Evolutionary conservation across 37 sponge, comb jelly and placozoan genomes (phyloP).

Genomic region (Petrosia ficiformis): DNA sequence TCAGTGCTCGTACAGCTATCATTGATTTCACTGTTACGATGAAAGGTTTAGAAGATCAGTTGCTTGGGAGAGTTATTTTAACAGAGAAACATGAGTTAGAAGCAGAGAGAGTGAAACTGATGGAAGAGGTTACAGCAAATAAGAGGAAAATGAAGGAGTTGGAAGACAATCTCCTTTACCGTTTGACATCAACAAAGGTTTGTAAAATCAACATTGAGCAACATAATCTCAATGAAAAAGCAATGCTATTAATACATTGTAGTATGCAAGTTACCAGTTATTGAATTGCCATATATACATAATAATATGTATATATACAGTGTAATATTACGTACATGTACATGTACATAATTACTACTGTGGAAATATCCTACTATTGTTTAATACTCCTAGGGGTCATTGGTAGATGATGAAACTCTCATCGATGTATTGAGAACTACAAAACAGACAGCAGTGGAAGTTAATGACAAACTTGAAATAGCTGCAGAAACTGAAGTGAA

Average conservation of each 20-base stretch:
- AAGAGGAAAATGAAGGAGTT: conserved; percentile 97
- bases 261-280: too few relatives aligned
- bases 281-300: too few relatives aligned
- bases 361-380: background rate
- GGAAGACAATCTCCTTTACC: conserved; percentile 94
- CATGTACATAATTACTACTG: background rate
- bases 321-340: background rate
- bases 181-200: conserved; percentile 90
- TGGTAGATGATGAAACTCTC: conserved; percentile 95
- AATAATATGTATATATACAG: too few relatives aligned
- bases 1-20: conserved; percentile 91
- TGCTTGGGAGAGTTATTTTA: conserved; percentile 96
- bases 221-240: too few relatives aligned
- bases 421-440: conserved; percentile 92
- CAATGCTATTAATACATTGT: too few relatives aligned
- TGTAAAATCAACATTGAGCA: background rate
- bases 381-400: conserved; percentile 67
- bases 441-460: conserved; percentile 93
- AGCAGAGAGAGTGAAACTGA: conserved; percentile 82
- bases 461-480: conserved; percentile 87
- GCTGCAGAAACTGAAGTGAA: conserved; percentile 96
- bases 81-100: conserved; percentile 98
- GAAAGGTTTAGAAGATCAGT: conserved; percentile 98
- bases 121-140: conserved; percentile 97
- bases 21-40: conserved; percentile 99